phyloP scores from a whole-genome alignment of 2,113 vertebrate genomes.

The Rallus limicola region DNA sequence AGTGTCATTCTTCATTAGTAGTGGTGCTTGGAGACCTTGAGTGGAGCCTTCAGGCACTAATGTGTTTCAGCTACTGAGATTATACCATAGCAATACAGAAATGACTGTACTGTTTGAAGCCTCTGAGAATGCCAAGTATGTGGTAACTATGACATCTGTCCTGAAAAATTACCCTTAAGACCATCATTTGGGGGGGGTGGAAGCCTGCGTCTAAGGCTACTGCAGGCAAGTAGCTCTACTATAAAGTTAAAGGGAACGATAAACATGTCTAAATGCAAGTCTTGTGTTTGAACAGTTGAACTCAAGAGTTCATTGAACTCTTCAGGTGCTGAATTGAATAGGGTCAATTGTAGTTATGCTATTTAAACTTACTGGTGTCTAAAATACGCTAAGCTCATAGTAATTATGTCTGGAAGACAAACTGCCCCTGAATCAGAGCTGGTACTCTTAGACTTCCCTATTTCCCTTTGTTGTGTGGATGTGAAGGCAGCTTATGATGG shows the following conservation, averaged over 20 bases:
- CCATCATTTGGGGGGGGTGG: background rate
- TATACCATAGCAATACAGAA: background rate
- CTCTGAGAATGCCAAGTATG: background rate
- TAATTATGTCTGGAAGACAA: background rate
- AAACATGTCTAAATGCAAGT: background rate
- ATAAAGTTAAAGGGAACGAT: background rate
- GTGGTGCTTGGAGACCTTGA: background rate
- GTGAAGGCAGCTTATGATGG: background rate
- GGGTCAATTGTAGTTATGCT: background rate
- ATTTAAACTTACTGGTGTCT: background rate
- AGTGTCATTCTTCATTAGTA: background rate
- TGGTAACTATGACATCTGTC: background rate
- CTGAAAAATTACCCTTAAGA: background rate
- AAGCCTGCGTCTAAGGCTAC: background rate
- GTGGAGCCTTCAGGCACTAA: background rate
- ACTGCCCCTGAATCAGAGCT: background rate
- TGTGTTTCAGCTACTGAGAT: background rate
- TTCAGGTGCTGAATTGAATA: background rate
- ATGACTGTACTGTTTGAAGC: background rate
- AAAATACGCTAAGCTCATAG: fast-evolving
- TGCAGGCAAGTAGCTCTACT: background rate
- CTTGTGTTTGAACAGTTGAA: background rate
- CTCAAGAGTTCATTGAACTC: background rate
- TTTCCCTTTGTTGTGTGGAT: background rate
- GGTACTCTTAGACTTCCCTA: background rate